A percentile compares a stretch with the other conserved stretches of the same genome.
phyloP scores from a whole-genome alignment of 2,797 vertebrate genomes.

The Oreortyx pictus region DNA sequence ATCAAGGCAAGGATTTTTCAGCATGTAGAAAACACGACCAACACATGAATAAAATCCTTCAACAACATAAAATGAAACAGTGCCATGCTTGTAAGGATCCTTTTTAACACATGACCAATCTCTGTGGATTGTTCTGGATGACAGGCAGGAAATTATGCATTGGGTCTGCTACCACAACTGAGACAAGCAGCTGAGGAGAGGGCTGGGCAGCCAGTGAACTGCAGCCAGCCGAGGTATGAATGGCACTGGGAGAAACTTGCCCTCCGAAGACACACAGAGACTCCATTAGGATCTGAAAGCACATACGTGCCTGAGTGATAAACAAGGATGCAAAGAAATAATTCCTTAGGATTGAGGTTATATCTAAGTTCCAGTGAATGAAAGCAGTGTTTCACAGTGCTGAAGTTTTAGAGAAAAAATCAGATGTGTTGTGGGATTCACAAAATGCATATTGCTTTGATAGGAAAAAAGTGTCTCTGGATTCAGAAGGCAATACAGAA shows the following conservation, averaged over 20 bases:
- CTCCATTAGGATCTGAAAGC: not conserved
- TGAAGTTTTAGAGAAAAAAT: not conserved
- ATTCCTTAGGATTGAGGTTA: not conserved
- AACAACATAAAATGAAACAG: not conserved
- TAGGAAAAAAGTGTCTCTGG: not conserved
- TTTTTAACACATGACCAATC: not conserved
- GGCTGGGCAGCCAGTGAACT: not conserved
- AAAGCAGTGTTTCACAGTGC: not conserved
- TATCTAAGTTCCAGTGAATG: not conserved
- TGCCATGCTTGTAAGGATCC: not conserved
- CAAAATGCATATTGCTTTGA: not conserved
- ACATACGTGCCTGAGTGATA: not conserved
- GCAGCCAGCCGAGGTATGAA: rapidly evolving
- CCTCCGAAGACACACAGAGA: rapidly evolving
- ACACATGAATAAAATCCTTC: not conserved
- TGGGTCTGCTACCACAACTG: rapidly evolving
- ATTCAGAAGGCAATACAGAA: not conserved
- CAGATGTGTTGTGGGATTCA: not conserved
- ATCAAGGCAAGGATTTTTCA: not conserved
- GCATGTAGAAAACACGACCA: not conserved
- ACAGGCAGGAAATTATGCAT: not conserved
- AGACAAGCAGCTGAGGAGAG: not conserved
- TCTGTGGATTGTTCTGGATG: not conserved
- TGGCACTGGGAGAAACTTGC: not conserved
- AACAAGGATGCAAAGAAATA: not conserved